Evolutionary conservation across 1,140 invertebrate genomes (phyloP), one percentile per base, ranked within the genome.

Genomic region (Calliopsis andreniformis): DNA sequence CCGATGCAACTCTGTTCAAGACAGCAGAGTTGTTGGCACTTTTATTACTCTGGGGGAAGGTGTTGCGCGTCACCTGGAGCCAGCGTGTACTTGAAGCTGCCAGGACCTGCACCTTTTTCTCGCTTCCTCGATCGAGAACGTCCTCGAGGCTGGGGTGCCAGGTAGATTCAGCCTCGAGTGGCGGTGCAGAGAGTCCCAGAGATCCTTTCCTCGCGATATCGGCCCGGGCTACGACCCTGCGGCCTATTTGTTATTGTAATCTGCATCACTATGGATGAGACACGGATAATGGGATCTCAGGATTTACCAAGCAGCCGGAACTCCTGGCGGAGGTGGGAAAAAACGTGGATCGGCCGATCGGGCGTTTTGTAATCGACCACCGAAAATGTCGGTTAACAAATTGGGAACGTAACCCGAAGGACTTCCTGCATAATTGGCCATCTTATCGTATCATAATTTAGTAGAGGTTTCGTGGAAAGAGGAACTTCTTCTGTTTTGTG

Each of bases 221-320:
- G 64, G 28, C 4, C 62, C 67, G 72, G 58, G 59, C 79, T 77
- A 73, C 79, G 82, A 87, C 78, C 83, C 73, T 68, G 70, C 76
- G 86, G 76, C 81, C 84, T 89, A 90, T 90, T 90, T 90, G 89
- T 90, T 89, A 90, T 90, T 90, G 89, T 90, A 90, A 90, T 90
- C 87, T 79, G 76, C 86, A 89, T 90, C 82, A 90, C 88, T 89
- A 89, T 90, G 89, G 88, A 90, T 89, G 88, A 90, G 88, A 88
- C 86, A 79, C 78, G 83, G 85, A 86, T 89, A 89, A 89, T 89
- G 86, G 86, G 83, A 86, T 87, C 87, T 79, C 73, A 75, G 86
- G 85, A 89, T 88, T 89, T 86, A 82, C 80, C 78, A 68, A 76
- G 73, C 79, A 63, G 68, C 68, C 79, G 64, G 77, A 68, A 68